Conservation (phyloP, 2,113 vertebrate species). For the Nicator chloris region DNA sequence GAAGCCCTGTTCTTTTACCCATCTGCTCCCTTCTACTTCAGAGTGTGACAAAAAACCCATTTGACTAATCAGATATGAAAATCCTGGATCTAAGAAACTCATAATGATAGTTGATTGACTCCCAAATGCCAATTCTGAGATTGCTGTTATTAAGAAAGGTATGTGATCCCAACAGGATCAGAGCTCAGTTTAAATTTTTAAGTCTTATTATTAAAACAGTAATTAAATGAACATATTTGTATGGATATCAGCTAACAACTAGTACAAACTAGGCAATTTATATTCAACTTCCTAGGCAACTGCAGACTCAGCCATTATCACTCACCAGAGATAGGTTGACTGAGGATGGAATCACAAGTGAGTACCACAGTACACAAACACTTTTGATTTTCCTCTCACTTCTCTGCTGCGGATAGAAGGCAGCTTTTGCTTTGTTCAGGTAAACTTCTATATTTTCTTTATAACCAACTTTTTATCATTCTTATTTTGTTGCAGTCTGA, state of each 20-base stretch:
- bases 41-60: neutral
- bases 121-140: neutral
- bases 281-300: neutral
- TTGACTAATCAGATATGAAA: neutral
- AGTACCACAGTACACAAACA: neutral
- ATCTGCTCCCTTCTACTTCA: neutral
- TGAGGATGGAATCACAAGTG: neutral
- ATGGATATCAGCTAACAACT: neutral
- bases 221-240: neutral
- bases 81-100: neutral
- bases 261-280: neutral
- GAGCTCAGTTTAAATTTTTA: neutral
- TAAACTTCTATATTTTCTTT: neutral
- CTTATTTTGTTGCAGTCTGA: neutral
- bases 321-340: neutral
- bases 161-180: neutral
- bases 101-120: neutral
- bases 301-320: neutral
- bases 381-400: neutral
- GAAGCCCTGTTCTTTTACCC: neutral
- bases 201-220: neutral
- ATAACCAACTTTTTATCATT: neutral
- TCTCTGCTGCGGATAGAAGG: neutral
- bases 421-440: neutral
- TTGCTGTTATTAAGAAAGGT: neutral